phyloP scores from a whole-genome alignment of 2,113 vertebrate species.

The Pogonocichla stellata region DNA sequence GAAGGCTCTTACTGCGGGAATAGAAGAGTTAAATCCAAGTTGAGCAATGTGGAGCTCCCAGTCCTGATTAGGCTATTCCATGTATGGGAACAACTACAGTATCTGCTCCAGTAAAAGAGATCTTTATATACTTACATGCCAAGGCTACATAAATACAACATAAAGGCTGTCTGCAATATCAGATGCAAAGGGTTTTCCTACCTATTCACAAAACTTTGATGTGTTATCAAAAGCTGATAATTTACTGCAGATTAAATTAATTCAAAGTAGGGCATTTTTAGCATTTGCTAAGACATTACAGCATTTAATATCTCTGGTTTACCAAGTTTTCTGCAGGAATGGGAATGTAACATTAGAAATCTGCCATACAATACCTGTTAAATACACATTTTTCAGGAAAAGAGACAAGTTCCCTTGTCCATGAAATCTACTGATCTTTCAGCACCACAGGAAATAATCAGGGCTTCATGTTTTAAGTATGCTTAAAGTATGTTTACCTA shows the following conservation, averaged over 20 bases:
- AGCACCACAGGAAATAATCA: background rate
- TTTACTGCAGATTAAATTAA: background rate
- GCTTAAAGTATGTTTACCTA: no score
- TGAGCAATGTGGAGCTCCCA: background rate
- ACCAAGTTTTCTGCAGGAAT: background rate
- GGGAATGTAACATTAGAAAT: constrained; percentile 37
- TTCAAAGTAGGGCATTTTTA: background rate
- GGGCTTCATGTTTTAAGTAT: background rate
- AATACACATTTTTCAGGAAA: background rate
- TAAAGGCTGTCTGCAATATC: background rate
- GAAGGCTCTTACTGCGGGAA: background rate
- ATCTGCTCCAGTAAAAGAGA: background rate
- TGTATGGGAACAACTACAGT: background rate
- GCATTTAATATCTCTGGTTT: background rate
- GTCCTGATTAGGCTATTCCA: background rate
- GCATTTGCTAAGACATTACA: background rate
- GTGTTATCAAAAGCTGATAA: background rate
- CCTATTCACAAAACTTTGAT: background rate
- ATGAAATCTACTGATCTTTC: background rate
- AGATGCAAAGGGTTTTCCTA: background rate
- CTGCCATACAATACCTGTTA: constrained; percentile 7
- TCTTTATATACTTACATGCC: background rate
- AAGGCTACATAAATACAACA: background rate
- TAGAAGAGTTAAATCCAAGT: background rate
- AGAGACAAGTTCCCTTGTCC: background rate